These are phyloP conservation scores for Lacerta bilineata DNA, from an alignment of 2,797 vertebrate species.

Conservation along the genomic window DNA sequence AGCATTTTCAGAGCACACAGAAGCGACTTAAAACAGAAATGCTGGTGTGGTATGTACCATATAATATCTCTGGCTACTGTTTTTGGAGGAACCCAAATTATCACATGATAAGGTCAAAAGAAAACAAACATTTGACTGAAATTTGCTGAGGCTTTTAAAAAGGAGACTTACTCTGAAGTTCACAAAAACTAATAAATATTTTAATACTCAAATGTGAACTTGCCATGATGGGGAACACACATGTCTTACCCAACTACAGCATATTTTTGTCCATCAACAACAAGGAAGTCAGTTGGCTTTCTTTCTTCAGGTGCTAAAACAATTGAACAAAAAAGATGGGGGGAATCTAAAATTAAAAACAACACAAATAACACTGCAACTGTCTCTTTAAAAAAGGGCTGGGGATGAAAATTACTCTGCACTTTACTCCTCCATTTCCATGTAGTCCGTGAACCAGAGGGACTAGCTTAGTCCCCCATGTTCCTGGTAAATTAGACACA, in stretches of 20 bases:
- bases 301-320: constrained; percentile 85
- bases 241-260: constrained; percentile 94
- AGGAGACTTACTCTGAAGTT: background rate
- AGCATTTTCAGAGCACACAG: background rate
- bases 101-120: constrained; percentile 10
- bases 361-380: constrained; percentile 37
- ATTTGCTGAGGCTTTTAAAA: background rate
- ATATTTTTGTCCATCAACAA: constrained; percentile 92
- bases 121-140: constrained; percentile 19
- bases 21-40: background rate
- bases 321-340: constrained; percentile 52
- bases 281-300: constrained; percentile 90
- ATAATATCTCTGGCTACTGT: background rate
- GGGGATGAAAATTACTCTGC: background rate
- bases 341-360: constrained; percentile 34
- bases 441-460: too few species aligned
- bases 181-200: constrained; percentile 34
- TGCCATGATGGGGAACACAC: constrained; percentile 36
- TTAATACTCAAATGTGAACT: constrained; percentile 46
- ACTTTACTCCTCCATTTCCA: background rate
- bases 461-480: too few species aligned
- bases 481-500: too few species aligned
- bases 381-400: background rate
- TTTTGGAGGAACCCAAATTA: background rate
- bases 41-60: background rate